Conservation (phyloP, 2,113 vertebrate species). For the Podilymbus podiceps region DNA sequence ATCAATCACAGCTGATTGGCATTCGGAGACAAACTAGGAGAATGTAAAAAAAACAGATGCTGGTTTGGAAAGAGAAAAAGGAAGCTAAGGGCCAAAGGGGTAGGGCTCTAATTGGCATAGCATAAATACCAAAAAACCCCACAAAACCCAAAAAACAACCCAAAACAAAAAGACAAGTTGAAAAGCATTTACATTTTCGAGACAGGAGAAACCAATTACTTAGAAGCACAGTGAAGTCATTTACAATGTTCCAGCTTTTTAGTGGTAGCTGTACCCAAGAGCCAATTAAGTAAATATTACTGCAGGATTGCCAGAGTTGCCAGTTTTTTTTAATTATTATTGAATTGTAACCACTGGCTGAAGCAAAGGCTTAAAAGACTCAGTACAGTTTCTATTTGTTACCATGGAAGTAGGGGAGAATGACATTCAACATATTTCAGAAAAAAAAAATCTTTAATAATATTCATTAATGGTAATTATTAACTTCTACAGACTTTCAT, state of each 20-base stretch:
- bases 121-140: not conserved
- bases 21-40: conserved; percentile 47
- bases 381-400: not conserved
- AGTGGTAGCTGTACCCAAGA: not conserved
- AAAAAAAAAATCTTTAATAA: not conserved
- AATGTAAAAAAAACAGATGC: conserved; percentile 38
- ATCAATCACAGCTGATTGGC: conserved; percentile 55
- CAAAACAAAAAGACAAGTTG: not conserved
- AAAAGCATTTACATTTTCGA: conserved; percentile 13
- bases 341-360: conserved; percentile 20
- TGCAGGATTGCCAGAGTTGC: not conserved
- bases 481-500: not conserved
- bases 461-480: not conserved
- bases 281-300: not conserved
- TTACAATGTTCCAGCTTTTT: not conserved
- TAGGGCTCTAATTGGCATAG: conserved; percentile 37
- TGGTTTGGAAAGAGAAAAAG: conserved; percentile 9
- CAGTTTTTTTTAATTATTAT: not conserved
- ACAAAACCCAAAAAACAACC: too few relatives aligned
- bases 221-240: not conserved
- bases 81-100: not conserved
- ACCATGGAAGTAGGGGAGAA: not conserved
- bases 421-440: not conserved
- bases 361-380: conserved; percentile 24
- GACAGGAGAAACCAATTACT: conserved; percentile 25